These are phyloP conservation scores for Hylaea fasciaria DNA, from an alignment of 2,888 invertebrate genomes.

Conservation along the genomic window DNA sequence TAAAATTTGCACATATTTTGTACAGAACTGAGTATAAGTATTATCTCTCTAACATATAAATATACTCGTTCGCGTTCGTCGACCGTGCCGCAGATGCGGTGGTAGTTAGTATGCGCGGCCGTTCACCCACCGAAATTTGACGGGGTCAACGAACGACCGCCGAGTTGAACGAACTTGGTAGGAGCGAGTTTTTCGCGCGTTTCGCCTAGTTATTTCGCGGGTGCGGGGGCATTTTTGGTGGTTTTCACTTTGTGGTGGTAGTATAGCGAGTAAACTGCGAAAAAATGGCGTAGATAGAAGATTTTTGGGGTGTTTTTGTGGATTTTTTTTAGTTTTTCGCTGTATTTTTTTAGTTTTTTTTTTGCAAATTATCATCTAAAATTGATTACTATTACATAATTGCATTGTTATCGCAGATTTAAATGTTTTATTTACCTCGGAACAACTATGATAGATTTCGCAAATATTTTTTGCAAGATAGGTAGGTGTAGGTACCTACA, in stretches of 20 bases:
- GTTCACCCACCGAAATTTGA: slow-evolving; percentile 71
- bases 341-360: no score
- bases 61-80: slow-evolving; percentile 48
- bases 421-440: no score
- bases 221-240: not conserved
- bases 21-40: not conserved
- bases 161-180: slow-evolving; percentile 55
- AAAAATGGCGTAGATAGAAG: not conserved
- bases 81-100: slow-evolving; percentile 48
- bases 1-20: slow-evolving; percentile 45
- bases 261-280: not conserved
- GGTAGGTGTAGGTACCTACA: no score
- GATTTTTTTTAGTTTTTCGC: no score
- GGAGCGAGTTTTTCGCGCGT: slow-evolving; percentile 23
- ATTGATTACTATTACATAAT: no score
- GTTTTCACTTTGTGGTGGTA: not conserved
- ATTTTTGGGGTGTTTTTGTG: not conserved
- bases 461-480: no score
- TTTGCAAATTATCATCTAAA: no score
- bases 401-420: no score
- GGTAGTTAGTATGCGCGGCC: slow-evolving; percentile 55
- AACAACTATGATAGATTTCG: no score
- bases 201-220: slow-evolving; percentile 18
- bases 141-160: slow-evolving; percentile 73
- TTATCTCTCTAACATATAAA: slow-evolving; percentile 17